Base-by-base conservation (phyloP, 2,888 invertebrate species). In the Acrobasis repandana region DNA sequence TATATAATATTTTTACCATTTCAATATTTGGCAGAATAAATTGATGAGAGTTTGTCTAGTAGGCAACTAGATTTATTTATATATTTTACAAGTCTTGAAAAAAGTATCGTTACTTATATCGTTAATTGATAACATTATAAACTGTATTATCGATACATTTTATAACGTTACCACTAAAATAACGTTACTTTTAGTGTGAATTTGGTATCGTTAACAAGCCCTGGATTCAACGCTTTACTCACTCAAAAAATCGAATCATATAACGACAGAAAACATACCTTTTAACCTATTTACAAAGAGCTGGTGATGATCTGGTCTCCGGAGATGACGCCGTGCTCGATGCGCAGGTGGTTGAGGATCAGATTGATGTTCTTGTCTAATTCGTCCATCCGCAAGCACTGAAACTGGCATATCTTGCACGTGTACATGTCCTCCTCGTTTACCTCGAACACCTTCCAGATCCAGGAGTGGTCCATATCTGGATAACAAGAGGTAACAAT, bases 271-370 rank as follows among this genome's bases (percentile, higher is more conserved):
- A 10, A 16, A 54, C 54, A 18, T 54, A 54, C 54, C 54, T 54
- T 38, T 36, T 38, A 36, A 43, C 36, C 54, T 50, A 56, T 46
- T 57, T 56, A 56, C 57, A 48, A 57, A 28, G 82, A 65, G 2
- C 83, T 83, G 0, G 88, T 88, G 58, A 92, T 89, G 63, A 91
- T 90, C 67, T 91, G 91, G 62, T 87, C 86, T 0, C 90, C 89
- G 1, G 90, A 90, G 0, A 89, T 72, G 0, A 92, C 90, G 0
- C 87, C 90, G 14, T 92, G 91, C 54, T 86, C 88, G 0, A 67
- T 63, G 64, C 83, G 86, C 9, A 92, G 68, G 50, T 92, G 92
- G 6, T 72, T 67, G 33, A 88, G 70, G 47, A 92, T 89, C 58
- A 67, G 69, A 2, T 68, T 63, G 47, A 86, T 71, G 63, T 79